Evolutionary conservation across 2,797 vertebrate species (phyloP).

Genomic region (Linurgus olivaceus): DNA sequence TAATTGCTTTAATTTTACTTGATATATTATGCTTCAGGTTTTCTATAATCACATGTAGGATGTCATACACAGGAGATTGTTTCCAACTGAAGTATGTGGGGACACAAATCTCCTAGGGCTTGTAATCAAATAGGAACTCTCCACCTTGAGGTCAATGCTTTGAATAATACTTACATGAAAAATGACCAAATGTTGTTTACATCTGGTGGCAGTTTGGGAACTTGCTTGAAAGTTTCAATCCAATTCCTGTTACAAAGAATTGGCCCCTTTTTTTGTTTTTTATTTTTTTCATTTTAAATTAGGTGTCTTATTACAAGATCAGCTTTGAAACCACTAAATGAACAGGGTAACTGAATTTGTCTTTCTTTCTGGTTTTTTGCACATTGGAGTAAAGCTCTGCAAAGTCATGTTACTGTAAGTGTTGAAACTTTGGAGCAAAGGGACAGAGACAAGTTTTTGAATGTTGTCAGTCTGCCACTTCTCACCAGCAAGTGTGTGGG

Average conservation of each 20-base stretch:
- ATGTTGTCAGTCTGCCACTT: not conserved
- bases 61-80: constrained; percentile 45
- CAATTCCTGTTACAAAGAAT: not conserved
- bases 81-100: constrained; percentile 45
- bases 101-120: constrained; percentile 26
- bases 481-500: not conserved
- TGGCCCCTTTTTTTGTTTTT: too few species aligned
- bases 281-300: not conserved
- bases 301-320: not conserved
- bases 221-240: not conserved
- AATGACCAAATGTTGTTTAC: constrained; percentile 46
- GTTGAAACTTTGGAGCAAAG: not conserved
- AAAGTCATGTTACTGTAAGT: not conserved
- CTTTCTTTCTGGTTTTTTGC: not conserved
- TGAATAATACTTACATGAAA: constrained; percentile 13
- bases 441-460: not conserved
- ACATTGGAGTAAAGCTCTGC: not conserved
- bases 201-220: constrained; percentile 30
- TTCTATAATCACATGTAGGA: constrained; percentile 48
- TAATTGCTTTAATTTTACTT: constrained; percentile 56
- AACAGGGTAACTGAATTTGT: not conserved
- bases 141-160: constrained; percentile 51
- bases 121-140: constrained; percentile 20
- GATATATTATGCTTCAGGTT: constrained; percentile 41
- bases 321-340: not conserved